A percentile compares a stretch with the other conserved stretches of the same genome.
Conservation (phyloP, 2,888 invertebrate species). For the Eupithecia subumbrata region DNA sequence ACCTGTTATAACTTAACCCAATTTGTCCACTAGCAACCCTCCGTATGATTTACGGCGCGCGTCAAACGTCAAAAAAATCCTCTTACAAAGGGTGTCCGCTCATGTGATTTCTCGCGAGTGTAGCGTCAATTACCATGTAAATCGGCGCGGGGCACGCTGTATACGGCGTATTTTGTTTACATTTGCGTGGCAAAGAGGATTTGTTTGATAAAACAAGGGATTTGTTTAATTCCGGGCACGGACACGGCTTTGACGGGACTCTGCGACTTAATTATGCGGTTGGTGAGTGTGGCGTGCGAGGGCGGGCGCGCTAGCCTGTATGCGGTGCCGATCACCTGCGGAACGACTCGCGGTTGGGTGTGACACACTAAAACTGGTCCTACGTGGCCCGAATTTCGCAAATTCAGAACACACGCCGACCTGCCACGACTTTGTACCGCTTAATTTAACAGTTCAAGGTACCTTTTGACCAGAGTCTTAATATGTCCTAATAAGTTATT, state of each 20-base stretch:
- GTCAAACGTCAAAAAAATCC: conserved; percentile 30
- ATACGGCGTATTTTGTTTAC: conserved; percentile 35
- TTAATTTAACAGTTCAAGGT: not conserved
- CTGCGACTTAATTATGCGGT: conserved; percentile 31
- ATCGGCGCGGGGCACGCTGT: conserved; percentile 54
- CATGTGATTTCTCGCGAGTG: conserved; percentile 63
- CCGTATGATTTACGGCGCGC: conserved; percentile 1
- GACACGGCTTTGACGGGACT: conserved; percentile 36
- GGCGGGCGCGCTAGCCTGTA: not conserved
- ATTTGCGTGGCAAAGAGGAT: conserved; percentile 49
- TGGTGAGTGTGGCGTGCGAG: conserved; percentile 21
- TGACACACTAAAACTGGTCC: no score
- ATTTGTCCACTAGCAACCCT: not conserved
- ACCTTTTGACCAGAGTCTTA: no score
- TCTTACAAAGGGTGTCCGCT: conserved; percentile 49
- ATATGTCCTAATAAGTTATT: no score
- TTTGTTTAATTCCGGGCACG: conserved; percentile 40
- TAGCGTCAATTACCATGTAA: conserved; percentile 75
- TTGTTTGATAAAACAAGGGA: conserved; percentile 57
- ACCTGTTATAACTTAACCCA: not conserved
- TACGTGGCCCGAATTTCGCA: no score
- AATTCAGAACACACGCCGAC: not conserved
- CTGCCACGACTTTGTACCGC: not conserved
- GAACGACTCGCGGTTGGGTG: not conserved
- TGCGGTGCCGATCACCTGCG: conserved; percentile 16